Conservation (phyloP, 2,888 invertebrate species). For the Papilio demoleus region DNA sequence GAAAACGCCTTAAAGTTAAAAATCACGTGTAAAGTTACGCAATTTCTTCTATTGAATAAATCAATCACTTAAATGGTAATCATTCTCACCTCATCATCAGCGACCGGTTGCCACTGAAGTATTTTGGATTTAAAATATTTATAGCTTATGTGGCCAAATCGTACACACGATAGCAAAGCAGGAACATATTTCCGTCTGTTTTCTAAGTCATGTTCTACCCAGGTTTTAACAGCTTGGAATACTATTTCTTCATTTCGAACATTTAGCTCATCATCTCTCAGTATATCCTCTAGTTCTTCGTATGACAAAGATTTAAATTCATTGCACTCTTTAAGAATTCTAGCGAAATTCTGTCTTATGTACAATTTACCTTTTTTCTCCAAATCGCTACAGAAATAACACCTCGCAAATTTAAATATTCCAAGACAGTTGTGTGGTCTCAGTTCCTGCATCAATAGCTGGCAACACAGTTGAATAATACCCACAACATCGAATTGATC, state of each 20-base stretch:
- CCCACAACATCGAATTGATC: conserved; percentile 89
- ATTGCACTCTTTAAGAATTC: conserved; percentile 84
- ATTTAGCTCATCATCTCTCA: conserved; percentile 88
- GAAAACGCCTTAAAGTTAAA: conserved; percentile 41
- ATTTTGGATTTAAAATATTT: conserved; percentile 84
- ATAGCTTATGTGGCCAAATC: conserved; percentile 86
- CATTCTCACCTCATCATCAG: conserved; percentile 74
- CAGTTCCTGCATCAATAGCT: conserved; percentile 85
- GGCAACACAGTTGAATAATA: conserved; percentile 88
- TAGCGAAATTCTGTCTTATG: conserved; percentile 84
- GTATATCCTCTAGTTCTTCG: conserved; percentile 85
- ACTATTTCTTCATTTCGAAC: conserved; percentile 88
- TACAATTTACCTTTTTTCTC: conserved; percentile 84
- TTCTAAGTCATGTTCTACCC: conserved; percentile 85
- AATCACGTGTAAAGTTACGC: conserved; percentile 24
- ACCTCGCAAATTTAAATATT: conserved; percentile 87
- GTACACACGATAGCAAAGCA: conserved; percentile 85
- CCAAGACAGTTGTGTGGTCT: conserved; percentile 88
- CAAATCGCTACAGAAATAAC: conserved; percentile 87
- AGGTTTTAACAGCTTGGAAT: conserved; percentile 88
- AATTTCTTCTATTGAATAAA: conserved; percentile 1
- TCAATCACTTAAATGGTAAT: conserved; percentile 1
- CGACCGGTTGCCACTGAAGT: conserved; percentile 80
- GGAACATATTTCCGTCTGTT: conserved; percentile 82
- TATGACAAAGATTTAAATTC: conserved; percentile 85